phyloP scores from a whole-genome alignment of 2,113 vertebrate genomes.

The Dryoscopus gambensis region DNA sequence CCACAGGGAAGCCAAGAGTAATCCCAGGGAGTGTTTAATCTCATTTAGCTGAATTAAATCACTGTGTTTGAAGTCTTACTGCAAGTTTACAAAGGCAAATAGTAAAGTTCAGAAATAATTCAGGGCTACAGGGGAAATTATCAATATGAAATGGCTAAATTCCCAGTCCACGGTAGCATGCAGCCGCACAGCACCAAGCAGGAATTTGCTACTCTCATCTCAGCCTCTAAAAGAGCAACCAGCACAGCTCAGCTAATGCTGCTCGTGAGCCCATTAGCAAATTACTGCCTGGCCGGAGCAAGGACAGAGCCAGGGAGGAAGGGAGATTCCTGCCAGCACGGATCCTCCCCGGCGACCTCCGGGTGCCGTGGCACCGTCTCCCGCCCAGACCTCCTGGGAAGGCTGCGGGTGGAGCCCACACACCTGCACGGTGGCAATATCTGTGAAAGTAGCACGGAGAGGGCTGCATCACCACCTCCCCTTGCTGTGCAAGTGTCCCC shows the following conservation, averaged over 20 bases:
- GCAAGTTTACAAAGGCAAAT: background rate
- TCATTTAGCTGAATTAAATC: conserved; percentile 30
- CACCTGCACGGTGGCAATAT: background rate
- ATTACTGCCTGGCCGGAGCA: background rate
- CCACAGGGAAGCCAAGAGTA: background rate
- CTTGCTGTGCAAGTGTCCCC: background rate
- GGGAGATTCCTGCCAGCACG: background rate
- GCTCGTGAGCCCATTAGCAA: background rate
- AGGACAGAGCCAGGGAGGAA: background rate
- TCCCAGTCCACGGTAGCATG: rapidly evolving
- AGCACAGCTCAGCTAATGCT: background rate
- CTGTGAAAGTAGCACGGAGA: background rate
- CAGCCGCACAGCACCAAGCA: background rate
- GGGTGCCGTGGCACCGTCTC: rapidly evolving
- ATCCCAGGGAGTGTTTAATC: background rate
- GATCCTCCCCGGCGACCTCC: background rate
- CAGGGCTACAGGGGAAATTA: background rate
- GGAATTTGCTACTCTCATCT: background rate
- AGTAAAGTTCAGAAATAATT: background rate
- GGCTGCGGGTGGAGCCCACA: background rate
- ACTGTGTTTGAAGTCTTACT: background rate
- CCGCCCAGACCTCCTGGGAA: background rate
- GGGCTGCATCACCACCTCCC: background rate
- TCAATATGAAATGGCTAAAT: background rate
- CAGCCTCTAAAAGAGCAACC: background rate